phyloP scores from a whole-genome alignment of 2,888 invertebrate genomes.

The Agrotis puta region DNA sequence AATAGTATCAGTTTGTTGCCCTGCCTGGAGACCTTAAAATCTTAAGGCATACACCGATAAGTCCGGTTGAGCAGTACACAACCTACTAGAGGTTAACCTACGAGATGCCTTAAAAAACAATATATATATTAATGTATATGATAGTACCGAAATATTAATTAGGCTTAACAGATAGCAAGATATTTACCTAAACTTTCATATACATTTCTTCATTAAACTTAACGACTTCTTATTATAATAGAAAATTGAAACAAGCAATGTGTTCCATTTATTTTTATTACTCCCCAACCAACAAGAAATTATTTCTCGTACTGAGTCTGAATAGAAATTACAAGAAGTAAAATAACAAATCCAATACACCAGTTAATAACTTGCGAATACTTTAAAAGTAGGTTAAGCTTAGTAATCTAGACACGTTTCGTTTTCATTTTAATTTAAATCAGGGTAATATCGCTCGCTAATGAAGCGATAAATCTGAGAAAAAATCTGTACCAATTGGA shows the following conservation, averaged over 20 bases:
- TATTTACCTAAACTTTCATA: background rate
- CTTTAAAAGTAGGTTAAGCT: conserved; percentile 41
- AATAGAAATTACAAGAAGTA: conserved; percentile 13
- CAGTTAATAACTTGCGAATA: conserved; percentile 51
- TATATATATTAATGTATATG: too few species aligned
- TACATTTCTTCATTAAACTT: background rate
- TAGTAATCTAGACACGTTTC: conserved; percentile 47
- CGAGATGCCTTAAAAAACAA: too few species aligned
- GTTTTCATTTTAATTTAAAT: conserved; percentile 68
- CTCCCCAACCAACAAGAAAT: conserved; percentile 18
- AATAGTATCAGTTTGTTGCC: too few species aligned
- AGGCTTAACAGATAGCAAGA: background rate
- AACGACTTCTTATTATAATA: background rate
- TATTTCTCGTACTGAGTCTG: background rate
- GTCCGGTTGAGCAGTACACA: too few species aligned
- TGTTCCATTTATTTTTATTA: conserved; percentile 1
- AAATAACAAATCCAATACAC: conserved; percentile 30
- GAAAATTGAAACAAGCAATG: background rate
- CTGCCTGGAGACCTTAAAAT: too few species aligned
- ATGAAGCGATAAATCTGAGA: conserved; percentile 69
- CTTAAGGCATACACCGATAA: too few species aligned
- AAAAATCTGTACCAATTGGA: conserved; percentile 42
- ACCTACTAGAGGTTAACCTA: too few species aligned
- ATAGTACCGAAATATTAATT: too few species aligned
- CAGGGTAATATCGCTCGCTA: conserved; percentile 60